Conservation (phyloP, 2,888 invertebrate genomes). For the Phalera bucephala region DNA sequence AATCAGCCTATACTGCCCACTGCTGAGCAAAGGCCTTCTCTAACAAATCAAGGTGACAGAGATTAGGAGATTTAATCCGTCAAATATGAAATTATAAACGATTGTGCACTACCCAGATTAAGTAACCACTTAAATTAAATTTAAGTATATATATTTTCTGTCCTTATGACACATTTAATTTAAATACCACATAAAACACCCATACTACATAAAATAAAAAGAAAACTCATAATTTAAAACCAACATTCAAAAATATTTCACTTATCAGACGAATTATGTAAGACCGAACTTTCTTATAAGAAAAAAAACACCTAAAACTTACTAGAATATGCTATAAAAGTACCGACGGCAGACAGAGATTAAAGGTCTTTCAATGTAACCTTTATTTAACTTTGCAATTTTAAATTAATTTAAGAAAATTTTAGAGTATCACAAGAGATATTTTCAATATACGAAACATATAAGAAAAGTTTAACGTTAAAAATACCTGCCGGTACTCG, state of each 20-base stretch:
- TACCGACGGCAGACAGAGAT: slow-evolving; percentile 4
- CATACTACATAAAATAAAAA: too few species aligned
- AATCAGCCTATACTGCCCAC: too few species aligned
- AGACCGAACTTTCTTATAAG: slow-evolving; percentile 3
- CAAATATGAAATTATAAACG: too few species aligned
- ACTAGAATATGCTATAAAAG: background rate
- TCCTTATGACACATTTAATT: too few species aligned
- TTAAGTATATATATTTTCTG: too few species aligned
- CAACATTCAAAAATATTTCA: background rate
- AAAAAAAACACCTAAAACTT: slow-evolving; percentile 1
- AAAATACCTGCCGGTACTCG: slow-evolving; percentile 7
- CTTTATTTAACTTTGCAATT: background rate
- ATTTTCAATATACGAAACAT: slow-evolving; percentile 1
- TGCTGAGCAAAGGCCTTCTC: too few species aligned
- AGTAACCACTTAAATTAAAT: too few species aligned
- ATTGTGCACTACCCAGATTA: too few species aligned
- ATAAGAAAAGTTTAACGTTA: slow-evolving; percentile 2
- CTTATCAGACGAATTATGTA: background rate
- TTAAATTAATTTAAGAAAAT: background rate
- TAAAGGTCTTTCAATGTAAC: slow-evolving; percentile 1
- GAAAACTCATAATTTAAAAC: too few species aligned
- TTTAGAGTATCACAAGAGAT: background rate
- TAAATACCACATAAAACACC: too few species aligned
- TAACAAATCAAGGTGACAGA: too few species aligned
- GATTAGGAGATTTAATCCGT: too few species aligned